A percentile compares a stretch with the other conserved stretches of the same genome.
These are phyloP conservation scores for Centrocercus urophasianus DNA, from an alignment of 2,113 vertebrate genomes.

Conservation along the genomic window DNA sequence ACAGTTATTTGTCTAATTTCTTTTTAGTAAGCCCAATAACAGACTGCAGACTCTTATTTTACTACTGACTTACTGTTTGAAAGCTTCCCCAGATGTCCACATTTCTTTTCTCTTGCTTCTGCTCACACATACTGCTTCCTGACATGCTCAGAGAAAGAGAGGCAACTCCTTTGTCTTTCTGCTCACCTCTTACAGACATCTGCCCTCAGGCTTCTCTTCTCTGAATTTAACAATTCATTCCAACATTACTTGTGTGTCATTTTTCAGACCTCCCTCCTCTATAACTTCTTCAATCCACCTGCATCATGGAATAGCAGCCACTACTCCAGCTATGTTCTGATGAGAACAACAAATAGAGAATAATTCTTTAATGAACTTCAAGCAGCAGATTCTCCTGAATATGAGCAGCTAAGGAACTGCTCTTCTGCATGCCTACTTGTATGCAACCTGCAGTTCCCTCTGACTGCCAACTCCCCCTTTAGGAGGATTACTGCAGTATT, in stretches of 20 bases:
- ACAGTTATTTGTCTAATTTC: neutral
- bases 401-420: neutral
- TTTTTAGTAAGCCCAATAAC: neutral
- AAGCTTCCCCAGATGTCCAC: neutral
- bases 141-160: neutral
- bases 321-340: neutral
- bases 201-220: neutral
- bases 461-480: neutral
- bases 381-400: neutral
- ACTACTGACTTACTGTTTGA: neutral
- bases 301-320: neutral
- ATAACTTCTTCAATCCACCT: neutral
- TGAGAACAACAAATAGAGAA: neutral
- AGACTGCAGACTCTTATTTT: neutral
- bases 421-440: neutral
- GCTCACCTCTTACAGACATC: neutral
- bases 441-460: neutral
- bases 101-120: neutral
- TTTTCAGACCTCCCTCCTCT: neutral
- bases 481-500: neutral
- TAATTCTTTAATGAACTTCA: neutral
- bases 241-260: fast-evolving
- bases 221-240: neutral
- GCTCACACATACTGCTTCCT: neutral
- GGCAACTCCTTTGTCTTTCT: neutral